Percentiles rank a stretch among this genome's conserved stretches.
Evolutionary conservation across 2,113 vertebrate genomes (phyloP).

Genomic region (Corapipo altera): DNA sequence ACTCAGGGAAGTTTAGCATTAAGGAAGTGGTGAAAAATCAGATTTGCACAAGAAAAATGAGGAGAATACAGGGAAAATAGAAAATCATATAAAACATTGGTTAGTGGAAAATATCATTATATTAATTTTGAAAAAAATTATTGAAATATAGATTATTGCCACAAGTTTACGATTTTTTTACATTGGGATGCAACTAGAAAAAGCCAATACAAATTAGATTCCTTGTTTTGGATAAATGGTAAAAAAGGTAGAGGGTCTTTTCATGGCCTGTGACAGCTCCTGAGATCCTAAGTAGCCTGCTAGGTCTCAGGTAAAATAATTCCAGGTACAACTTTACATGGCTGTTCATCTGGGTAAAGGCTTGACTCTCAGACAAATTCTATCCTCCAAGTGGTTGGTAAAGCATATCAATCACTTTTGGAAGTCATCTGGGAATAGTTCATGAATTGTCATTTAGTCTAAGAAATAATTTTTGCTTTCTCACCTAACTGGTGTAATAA

Average conservation of each 20-base stretch:
- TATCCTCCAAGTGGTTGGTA: not conserved
- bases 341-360: not conserved
- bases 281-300: not conserved
- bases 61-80: not conserved
- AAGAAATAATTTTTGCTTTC: not conserved
- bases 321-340: not conserved
- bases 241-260: not conserved
- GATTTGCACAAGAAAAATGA: not conserved
- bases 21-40: not conserved
- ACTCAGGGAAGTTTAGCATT: not conserved
- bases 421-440: not conserved
- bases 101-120: not conserved
- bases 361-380: not conserved
- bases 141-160: not conserved
- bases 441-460: not conserved
- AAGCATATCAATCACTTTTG: not conserved
- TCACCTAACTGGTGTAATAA: not conserved
- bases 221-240: not conserved
- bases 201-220: not conserved
- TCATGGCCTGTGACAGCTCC: fast-evolving
- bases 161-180: not conserved
- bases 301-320: not conserved
- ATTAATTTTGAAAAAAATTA: not conserved
- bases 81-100: not conserved
- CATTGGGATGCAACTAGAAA: not conserved